phyloP scores from a whole-genome alignment of 2,113 vertebrate genomes.

The Aptenodytes patagonicus region DNA sequence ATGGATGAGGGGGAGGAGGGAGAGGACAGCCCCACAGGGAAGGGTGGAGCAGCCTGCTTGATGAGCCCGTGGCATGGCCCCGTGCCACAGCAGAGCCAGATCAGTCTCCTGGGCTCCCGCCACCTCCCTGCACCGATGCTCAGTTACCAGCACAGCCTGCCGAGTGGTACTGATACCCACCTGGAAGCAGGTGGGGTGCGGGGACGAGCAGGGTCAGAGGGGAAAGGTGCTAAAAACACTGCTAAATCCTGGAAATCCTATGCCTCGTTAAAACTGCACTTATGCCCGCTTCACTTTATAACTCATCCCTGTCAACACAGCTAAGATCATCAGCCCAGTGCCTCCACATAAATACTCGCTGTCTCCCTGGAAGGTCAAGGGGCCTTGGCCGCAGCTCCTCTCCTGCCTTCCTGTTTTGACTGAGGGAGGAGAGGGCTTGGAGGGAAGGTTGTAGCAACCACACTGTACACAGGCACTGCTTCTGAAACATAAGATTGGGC shows the following conservation, averaged over 20 bases:
- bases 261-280: constrained; percentile 35
- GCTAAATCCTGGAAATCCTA: constrained; percentile 59
- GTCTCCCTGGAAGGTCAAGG: constrained; percentile 58
- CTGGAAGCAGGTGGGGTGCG: neutral
- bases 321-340: neutral
- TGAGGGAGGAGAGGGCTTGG: constrained; percentile 27
- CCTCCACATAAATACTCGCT: constrained; percentile 2
- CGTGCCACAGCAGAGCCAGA: neutral
- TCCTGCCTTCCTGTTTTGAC: constrained; percentile 59
- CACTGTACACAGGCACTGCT: neutral
- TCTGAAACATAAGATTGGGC: constrained; percentile 52
- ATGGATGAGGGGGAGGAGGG: neutral
- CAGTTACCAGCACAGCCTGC: neutral
- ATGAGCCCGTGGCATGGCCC: neutral
- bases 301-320: constrained; percentile 60
- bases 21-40: neutral
- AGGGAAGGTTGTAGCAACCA: constrained; percentile 29
- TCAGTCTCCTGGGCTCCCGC: neutral
- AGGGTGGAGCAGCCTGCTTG: neutral
- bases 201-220: neutral
- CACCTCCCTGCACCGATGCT: neutral
- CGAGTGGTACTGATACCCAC: neutral
- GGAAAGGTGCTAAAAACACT: constrained; percentile 40
- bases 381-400: constrained; percentile 14
- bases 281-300: constrained; percentile 19